phyloP scores from a whole-genome alignment of 2,113 vertebrate genomes.

The Condylura cristata region DNA sequence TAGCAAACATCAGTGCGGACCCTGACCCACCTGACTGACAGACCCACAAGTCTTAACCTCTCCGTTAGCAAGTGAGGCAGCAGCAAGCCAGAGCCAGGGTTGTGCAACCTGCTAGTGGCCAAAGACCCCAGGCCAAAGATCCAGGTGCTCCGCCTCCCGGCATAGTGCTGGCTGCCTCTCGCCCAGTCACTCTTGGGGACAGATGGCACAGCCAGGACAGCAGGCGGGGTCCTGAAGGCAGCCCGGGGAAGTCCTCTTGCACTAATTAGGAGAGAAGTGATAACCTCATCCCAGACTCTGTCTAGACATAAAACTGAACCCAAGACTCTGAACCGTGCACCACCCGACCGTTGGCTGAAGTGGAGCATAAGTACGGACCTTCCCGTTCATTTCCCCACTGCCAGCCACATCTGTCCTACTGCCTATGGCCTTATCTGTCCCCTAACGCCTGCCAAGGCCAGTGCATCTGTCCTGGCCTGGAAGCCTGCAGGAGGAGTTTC shows the following conservation, averaged over 20 bases:
- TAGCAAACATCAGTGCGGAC: not conserved
- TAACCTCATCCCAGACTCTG: slow-evolving; percentile 62
- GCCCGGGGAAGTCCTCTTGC: slow-evolving; percentile 1
- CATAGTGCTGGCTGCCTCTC: not conserved
- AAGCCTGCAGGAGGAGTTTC: not conserved
- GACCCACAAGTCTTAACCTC: not conserved
- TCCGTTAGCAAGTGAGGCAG: slow-evolving; percentile 12
- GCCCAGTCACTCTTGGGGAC: not conserved
- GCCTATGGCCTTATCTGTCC: not conserved
- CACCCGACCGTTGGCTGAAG: slow-evolving; percentile 28
- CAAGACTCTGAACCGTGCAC: slow-evolving; percentile 55
- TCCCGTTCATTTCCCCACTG: not conserved
- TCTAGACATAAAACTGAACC: slow-evolving; percentile 69
- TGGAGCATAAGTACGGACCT: not conserved
- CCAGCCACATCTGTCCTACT: not conserved
- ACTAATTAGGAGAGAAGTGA: slow-evolving; percentile 66
- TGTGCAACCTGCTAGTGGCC: not conserved
- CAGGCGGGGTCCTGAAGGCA: slow-evolving; percentile 7
- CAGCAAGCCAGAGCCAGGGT: not conserved
- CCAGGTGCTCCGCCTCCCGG: not conserved
- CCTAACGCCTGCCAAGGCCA: not conserved
- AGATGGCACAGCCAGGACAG: slow-evolving; percentile 42
- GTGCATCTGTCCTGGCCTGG: not conserved
- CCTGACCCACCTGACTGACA: not conserved
- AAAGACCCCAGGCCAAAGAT: not conserved